phyloP scores from a whole-genome alignment of 2,797 vertebrate species.

The Dermochelys coriacea region DNA sequence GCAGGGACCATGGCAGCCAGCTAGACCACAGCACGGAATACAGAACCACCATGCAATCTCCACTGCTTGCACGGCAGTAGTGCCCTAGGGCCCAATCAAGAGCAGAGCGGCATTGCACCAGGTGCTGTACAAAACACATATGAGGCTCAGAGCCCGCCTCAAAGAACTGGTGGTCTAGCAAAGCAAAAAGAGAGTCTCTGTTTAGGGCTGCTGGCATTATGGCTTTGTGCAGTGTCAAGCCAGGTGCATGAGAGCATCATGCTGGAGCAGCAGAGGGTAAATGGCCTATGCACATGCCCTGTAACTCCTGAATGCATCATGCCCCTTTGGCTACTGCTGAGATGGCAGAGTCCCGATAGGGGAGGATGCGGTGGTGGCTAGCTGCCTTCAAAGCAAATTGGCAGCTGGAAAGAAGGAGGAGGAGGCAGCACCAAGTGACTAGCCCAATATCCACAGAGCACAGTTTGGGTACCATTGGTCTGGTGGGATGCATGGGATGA shows the following conservation, averaged over 20 bases:
- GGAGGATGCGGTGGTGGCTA: neutral
- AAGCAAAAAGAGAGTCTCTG: neutral
- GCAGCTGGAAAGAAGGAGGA: neutral
- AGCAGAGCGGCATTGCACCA: neutral
- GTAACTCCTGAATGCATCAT: accelerated
- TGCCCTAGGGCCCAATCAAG: no score
- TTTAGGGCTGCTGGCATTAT: neutral
- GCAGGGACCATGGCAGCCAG: neutral
- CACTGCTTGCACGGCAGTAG: neutral
- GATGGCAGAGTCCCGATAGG: neutral
- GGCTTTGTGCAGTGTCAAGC: neutral
- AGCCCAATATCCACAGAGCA: neutral
- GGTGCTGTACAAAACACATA: neutral
- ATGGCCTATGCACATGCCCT: accelerated
- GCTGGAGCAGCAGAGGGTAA: neutral
- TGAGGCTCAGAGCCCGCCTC: neutral
- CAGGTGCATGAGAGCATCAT: neutral
- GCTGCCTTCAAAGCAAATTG: neutral
- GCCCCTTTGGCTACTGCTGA: neutral
- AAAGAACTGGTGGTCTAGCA: neutral
- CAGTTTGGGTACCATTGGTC: neutral
- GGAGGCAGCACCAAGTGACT: neutral
- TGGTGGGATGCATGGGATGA: neutral
- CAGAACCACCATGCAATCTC: neutral
- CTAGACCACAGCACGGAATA: neutral